Base-by-base conservation (phyloP, 2,113 vertebrate genomes). In the Polypterus bichir region DNA sequence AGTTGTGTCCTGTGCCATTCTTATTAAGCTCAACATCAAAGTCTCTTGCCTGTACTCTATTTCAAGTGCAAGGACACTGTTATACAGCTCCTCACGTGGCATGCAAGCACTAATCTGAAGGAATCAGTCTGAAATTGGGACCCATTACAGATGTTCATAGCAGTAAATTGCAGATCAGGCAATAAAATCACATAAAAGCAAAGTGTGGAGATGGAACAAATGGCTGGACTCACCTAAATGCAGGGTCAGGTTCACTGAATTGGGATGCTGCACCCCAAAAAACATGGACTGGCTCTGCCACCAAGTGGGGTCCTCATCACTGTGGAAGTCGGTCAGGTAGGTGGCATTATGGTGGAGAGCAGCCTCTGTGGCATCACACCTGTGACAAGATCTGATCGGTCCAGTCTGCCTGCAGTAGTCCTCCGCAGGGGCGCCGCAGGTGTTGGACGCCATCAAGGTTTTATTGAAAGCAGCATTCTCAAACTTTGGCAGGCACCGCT, bases 251-350 rank as follows among this genome's bases (percentile, higher is more conserved):
- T 89, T 95, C 76, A 97, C 86, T 0, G 90, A 92, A 69, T 79
- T 87, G 55, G 94, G 94, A 70, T 92, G 62, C 82, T 97, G 94
- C 66, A 96, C 75, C 3, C 90, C 85, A 0, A 89, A 90, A 62
- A 83, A 91, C 94, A 97, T 96, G 71, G 94, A 92, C 74, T 92
- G 94, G 76, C 94, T 97, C 78, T 97, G 94, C 92, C 94, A 97
- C 92, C 91, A 96, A n/a, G 90, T 97, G 66, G 81, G 84, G 65
- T 95, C 92, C 59, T 94, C 91, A 6, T 86, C 86, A 65, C 78
- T 88, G 78, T 97, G 84, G 81, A 97, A 97, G 79, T 97, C 94
- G 1, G 88, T 94, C 79, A 97, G 90, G 69, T 84, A 78, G 68
- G 78, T 79, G 74, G 86, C 80, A 1, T 84, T 83, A 88, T 92